phyloP scores from a whole-genome alignment of 2,113 vertebrate genomes.

The Parus major region DNA sequence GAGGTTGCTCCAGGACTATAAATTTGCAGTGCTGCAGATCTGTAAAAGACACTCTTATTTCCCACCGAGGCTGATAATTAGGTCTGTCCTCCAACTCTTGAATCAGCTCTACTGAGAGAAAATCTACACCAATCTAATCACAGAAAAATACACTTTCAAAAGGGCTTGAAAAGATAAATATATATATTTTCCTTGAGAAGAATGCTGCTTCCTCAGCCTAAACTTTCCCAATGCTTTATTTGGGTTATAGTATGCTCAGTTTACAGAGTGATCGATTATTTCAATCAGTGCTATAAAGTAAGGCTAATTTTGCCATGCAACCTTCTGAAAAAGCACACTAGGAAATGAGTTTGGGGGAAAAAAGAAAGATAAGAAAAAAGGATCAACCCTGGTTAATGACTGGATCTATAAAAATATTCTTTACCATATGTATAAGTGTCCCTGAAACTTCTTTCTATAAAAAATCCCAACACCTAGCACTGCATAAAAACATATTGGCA shows the following conservation, averaged over 20 bases:
- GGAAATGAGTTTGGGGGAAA: neutral
- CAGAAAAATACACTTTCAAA: neutral
- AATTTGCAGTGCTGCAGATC: neutral
- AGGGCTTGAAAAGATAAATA: neutral
- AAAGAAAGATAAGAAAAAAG: neutral
- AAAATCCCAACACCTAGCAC: neutral
- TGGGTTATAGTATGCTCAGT: neutral
- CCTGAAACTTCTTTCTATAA: neutral
- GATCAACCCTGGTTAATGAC: neutral
- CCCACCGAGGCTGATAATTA: neutral
- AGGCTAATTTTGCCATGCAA: neutral
- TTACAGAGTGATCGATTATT: neutral
- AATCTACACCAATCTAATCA: neutral
- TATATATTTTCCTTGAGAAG: neutral
- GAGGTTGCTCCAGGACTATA: neutral
- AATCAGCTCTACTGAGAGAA: neutral
- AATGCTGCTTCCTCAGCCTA: neutral
- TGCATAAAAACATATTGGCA: neutral
- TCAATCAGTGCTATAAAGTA: neutral
- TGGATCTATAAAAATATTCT: neutral
- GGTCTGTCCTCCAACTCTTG: neutral
- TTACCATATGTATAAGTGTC: neutral
- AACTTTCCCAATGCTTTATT: neutral
- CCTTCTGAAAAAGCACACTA: neutral
- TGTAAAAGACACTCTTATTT: neutral